phyloP scores from a whole-genome alignment of 2,797 vertebrate genomes.

The Alcedo quadribrachys region DNA sequence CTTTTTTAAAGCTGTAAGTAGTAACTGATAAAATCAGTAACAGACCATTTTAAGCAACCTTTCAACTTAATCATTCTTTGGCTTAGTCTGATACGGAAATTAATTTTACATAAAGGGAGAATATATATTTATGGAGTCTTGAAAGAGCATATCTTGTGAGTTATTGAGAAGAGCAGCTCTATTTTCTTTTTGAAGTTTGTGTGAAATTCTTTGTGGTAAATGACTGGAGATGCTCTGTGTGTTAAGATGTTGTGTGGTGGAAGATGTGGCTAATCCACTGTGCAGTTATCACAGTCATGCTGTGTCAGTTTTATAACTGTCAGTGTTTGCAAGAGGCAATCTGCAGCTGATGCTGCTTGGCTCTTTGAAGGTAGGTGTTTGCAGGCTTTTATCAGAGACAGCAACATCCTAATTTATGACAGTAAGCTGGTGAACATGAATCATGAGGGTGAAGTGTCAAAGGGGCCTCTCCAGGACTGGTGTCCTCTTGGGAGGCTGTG shows the following conservation, averaged over 20 bases:
- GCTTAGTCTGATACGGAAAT: slow-evolving; percentile 37
- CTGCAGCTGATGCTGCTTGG: background rate
- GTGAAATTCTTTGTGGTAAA: slow-evolving; percentile 2
- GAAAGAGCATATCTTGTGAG: slow-evolving; percentile 19
- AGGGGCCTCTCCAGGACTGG: background rate
- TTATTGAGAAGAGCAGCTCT: background rate
- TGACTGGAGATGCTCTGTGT: background rate
- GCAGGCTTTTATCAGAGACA: background rate
- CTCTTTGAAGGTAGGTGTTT: background rate
- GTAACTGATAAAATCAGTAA: slow-evolving; percentile 35
- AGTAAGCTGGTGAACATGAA: background rate
- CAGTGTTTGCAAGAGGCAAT: background rate
- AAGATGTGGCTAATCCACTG: background rate
- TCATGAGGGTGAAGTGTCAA: background rate
- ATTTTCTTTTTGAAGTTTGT: slow-evolving; percentile 5
- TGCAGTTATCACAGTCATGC: background rate
- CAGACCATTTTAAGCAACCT: slow-evolving; percentile 37
- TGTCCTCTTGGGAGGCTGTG: background rate
- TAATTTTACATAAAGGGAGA: slow-evolving; percentile 57
- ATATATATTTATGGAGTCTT: slow-evolving; percentile 30
- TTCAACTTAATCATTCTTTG: slow-evolving; percentile 41
- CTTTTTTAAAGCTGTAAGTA: slow-evolving; percentile 31
- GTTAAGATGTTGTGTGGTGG: background rate
- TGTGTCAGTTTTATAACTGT: accelerated
- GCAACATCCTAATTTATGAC: accelerated